Evolutionary conservation across 2,888 invertebrate species (phyloP), one percentile per base, ranked within the genome.

Genomic region (Andrena haemorrhoa): DNA sequence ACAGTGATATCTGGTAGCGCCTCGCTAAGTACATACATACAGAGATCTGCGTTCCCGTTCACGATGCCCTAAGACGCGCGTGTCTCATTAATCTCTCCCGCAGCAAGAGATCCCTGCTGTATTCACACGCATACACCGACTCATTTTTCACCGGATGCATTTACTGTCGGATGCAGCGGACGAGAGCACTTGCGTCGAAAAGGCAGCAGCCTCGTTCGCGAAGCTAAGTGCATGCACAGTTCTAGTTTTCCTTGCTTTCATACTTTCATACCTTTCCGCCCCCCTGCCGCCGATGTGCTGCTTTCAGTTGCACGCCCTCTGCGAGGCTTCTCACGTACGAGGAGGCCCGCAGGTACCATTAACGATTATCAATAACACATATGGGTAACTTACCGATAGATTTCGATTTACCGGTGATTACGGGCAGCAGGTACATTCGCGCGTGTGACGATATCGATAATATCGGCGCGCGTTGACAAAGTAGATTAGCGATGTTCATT

Each of bases 131-230:
- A 41, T 49, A 10, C 12, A 20, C 73, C 26, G 20, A 51, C 60
- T 41, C 61, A 61, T 75, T 69, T 61, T 69, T 75, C 70, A 75
- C 12, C 29, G 26, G 47, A 10, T 75, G 35, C 51, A 69, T 75
- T 56, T 69, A 75, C 51, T 29, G 60, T 75, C 60, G 75, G 26
- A 61, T 68, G 60, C n/a, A 60, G n/a, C 33, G 29, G 69, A 33
- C n/a, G 33, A 33, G 58, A 35, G 49, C n/a, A n/a, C 69, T 12
- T n/a, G 31, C n/a, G 6, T 10, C 12, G 6, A 60, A 68, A 75
- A 33, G 20, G 26, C 6, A 49, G 35, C 26, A 69, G 33, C 8
- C n/a, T 41, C 31, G 8, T 5, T 31, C 20, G 23, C 20, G 61
- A 23, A 6, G 23, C 5, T 58, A 35, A 69, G 12, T 20, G 49